Percentiles rank a stretch among this genome's conserved stretches.
Conservation (phyloP, 2,888 invertebrate genomes). For the Siphonodentalium dalli region DNA sequence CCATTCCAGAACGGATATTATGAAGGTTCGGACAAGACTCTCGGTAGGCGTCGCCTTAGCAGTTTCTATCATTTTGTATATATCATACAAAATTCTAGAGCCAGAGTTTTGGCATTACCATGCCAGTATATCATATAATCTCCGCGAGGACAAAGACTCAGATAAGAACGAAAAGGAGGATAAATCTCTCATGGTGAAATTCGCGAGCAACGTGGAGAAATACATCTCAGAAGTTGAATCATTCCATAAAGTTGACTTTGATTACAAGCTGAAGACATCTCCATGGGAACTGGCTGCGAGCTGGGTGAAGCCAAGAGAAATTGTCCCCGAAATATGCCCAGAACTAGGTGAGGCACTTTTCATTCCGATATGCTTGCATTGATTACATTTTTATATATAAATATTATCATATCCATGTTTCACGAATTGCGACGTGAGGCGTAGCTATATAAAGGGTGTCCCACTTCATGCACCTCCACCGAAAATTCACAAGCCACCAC, state of each 20-base stretch:
- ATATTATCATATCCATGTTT: too few relatives aligned
- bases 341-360: conserved; percentile 49
- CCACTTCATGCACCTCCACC: too few relatives aligned
- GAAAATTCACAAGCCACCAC: too few relatives aligned
- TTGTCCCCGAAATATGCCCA: conserved; percentile 52
- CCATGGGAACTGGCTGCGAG: conserved; percentile 56
- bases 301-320: conserved; percentile 55
- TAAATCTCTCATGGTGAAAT: conserved; percentile 4
- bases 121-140: background rate
- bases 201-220: conserved; percentile 1
- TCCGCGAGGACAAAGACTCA: conserved; percentile 10
- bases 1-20: too few relatives aligned
- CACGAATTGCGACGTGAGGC: too few relatives aligned
- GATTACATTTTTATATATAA: too few relatives aligned
- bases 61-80: conserved; percentile 29
- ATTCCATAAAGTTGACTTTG: conserved; percentile 28
- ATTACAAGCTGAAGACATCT: conserved; percentile 29
- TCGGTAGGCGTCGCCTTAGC: conserved; percentile 17
- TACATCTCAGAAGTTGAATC: too few relatives aligned
- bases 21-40: too few relatives aligned
- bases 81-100: conserved; percentile 41
- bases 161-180: conserved; percentile 10
- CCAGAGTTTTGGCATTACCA: conserved; percentile 30
- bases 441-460: too few relatives aligned
- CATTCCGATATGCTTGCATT: too few relatives aligned